Evolutionary conservation across 2,113 vertebrate genomes (phyloP).

Genomic region (Ictalurus punctatus): DNA sequence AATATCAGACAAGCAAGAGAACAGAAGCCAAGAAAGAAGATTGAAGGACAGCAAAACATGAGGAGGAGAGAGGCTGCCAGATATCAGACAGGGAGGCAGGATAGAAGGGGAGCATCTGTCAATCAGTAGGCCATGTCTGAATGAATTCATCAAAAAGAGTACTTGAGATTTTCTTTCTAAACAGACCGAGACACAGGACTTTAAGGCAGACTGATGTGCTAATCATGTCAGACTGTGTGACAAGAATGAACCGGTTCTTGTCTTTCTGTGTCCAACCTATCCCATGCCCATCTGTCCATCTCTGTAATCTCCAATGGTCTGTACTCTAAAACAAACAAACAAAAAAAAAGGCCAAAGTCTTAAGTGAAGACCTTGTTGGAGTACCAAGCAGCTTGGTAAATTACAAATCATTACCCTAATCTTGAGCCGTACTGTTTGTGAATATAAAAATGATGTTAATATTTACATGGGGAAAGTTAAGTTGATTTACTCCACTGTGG

Average conservation of each 20-base stretch:
- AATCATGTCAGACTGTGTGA: not conserved
- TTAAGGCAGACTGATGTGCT: not conserved
- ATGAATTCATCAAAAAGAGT: conserved; percentile 28
- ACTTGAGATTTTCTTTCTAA: conserved; percentile 1
- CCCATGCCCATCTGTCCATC: not conserved
- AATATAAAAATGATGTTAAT: not conserved
- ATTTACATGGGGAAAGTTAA: not conserved
- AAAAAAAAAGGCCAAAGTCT: not conserved
- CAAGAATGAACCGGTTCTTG: not conserved
- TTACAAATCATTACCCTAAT: not conserved
- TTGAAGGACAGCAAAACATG: conserved; percentile 21
- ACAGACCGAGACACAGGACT: not conserved
- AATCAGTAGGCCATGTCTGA: conserved; percentile 20
- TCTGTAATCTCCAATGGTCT: not conserved
- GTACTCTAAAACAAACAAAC: not conserved
- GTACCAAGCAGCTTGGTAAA: not conserved
- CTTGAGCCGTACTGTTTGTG: not conserved
- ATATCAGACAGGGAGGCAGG: conserved; percentile 19
- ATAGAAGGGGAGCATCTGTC: conserved; percentile 34
- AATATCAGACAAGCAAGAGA: not conserved
- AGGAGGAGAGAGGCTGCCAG: not conserved
- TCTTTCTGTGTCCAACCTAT: not conserved
- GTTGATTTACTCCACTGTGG: not conserved
- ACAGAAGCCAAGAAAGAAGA: conserved; percentile 13
- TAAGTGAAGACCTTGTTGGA: not conserved